These are phyloP conservation scores for Dexiosoma caninum DNA, from an alignment of 2,888 invertebrate genomes.

Conservation along the genomic window DNA sequence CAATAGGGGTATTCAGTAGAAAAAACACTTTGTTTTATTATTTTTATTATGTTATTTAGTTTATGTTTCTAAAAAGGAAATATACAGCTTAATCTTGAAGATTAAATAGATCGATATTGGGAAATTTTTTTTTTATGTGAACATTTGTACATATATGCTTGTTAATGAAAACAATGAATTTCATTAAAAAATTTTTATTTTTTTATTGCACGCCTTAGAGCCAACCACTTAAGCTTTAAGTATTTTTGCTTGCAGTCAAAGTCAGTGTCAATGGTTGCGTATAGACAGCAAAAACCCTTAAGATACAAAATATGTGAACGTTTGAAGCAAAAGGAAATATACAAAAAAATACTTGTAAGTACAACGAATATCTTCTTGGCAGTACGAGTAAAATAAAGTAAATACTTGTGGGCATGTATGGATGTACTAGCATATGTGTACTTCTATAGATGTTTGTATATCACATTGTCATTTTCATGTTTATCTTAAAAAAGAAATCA, in stretches of 20 bases:
- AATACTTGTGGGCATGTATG: too few species aligned
- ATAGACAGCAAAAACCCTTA: slow-evolving; percentile 24
- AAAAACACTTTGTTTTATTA: background rate
- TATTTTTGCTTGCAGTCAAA: slow-evolving; percentile 31
- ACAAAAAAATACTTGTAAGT: background rate
- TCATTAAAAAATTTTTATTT: slow-evolving; percentile 9
- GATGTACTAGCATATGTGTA: too few species aligned
- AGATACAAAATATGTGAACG: background rate
- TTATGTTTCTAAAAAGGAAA: background rate
- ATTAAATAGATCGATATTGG: background rate
- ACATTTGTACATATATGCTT: background rate
- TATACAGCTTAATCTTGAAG: background rate
- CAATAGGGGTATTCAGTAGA: slow-evolving; percentile 24
- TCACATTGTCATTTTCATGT: slow-evolving; percentile 43
- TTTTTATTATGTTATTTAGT: background rate
- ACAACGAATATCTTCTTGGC: background rate
- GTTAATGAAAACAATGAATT: background rate
- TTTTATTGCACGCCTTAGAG: slow-evolving; percentile 19
- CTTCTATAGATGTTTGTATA: slow-evolving; percentile 22
- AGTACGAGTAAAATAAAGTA: background rate
- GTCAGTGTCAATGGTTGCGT: slow-evolving; percentile 57
- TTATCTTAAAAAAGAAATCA: slow-evolving; percentile 61
- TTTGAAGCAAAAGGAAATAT: background rate
- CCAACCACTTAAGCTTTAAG: slow-evolving; percentile 13
- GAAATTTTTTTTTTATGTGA: background rate